These are phyloP conservation scores for Drosophila ogumai DNA, from an alignment of 1,140 invertebrate species.

Conservation along the genomic window DNA sequence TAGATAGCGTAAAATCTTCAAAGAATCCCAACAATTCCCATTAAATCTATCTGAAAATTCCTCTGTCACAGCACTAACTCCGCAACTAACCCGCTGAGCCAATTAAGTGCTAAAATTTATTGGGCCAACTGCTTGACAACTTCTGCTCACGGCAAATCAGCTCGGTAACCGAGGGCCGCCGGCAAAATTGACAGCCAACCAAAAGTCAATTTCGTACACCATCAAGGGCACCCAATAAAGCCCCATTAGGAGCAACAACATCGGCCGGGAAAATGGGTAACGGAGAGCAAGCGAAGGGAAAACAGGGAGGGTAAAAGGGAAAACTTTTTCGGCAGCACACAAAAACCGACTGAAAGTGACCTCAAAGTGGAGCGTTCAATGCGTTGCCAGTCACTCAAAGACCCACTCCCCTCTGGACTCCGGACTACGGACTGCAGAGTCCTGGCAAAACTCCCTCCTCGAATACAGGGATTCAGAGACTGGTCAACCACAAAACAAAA, in stretches of 20 bases:
- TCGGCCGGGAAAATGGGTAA: background rate
- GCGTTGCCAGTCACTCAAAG: constrained; percentile 64
- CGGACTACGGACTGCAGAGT: background rate
- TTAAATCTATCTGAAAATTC: constrained; percentile 4
- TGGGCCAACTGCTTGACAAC: constrained; percentile 62
- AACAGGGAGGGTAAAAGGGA: background rate
- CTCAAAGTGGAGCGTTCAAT: constrained; percentile 76
- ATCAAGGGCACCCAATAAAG: constrained; percentile 79
- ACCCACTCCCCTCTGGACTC: constrained; percentile 1
- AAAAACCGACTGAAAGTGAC: constrained; percentile 69
- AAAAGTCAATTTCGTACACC: constrained; percentile 79
- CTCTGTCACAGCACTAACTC: background rate
- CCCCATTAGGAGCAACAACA: constrained; percentile 55
- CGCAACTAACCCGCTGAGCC: constrained; percentile 37
- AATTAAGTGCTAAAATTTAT: constrained; percentile 71
- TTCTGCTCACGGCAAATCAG: constrained; percentile 67
- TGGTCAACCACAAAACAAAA: constrained; percentile 73
- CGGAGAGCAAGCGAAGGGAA: background rate
- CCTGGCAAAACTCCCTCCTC: background rate
- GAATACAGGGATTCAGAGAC: constrained; percentile 9
- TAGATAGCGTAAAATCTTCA: background rate
- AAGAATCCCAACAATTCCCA: background rate
- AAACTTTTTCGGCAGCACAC: constrained; percentile 58
- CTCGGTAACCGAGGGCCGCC: constrained; percentile 37
- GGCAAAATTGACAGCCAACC: constrained; percentile 71